Evolutionary conservation across 2,113 vertebrate species (phyloP).

Genomic region (Serinus canaria): DNA sequence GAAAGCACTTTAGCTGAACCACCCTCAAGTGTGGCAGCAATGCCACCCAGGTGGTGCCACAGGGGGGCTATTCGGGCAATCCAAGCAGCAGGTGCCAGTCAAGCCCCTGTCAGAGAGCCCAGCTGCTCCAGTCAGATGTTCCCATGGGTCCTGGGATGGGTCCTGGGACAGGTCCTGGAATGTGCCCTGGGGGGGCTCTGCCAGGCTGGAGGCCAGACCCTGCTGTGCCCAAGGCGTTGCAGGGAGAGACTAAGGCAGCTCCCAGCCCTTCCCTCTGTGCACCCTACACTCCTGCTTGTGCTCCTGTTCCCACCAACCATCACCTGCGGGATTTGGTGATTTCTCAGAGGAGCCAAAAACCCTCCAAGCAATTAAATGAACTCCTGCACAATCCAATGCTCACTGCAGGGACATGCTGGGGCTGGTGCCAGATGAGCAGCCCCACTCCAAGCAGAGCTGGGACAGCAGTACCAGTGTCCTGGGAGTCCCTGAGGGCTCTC

Average conservation of each 20-base stretch:
- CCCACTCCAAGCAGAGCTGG: neutral
- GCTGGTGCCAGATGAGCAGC: rapidly evolving
- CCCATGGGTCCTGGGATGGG: neutral
- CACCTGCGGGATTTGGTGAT: rapidly evolving
- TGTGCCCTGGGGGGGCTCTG: neutral
- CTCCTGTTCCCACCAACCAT: neutral
- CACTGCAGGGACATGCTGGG: neutral
- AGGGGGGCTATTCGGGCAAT: neutral
- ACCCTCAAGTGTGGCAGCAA: rapidly evolving
- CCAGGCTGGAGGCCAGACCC: rapidly evolving
- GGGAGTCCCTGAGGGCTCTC: neutral
- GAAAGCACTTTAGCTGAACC: neutral
- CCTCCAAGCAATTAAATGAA: neutral
- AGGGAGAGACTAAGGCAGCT: neutral
- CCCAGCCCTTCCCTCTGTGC: neutral
- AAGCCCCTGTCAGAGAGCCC: rapidly evolving
- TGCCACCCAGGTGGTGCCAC: rapidly evolving
- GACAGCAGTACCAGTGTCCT: neutral
- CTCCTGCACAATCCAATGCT: neutral
- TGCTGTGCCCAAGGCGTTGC: rapidly evolving
- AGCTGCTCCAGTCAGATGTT: rapidly evolving
- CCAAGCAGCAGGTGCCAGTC: neutral
- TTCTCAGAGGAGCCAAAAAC: neutral
- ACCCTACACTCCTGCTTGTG: rapidly evolving
- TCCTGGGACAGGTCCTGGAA: neutral